Evolutionary conservation across 2,797 vertebrate genomes (phyloP), one percentile per base, ranked within the genome.

Genomic region (Falco naumanni): DNA sequence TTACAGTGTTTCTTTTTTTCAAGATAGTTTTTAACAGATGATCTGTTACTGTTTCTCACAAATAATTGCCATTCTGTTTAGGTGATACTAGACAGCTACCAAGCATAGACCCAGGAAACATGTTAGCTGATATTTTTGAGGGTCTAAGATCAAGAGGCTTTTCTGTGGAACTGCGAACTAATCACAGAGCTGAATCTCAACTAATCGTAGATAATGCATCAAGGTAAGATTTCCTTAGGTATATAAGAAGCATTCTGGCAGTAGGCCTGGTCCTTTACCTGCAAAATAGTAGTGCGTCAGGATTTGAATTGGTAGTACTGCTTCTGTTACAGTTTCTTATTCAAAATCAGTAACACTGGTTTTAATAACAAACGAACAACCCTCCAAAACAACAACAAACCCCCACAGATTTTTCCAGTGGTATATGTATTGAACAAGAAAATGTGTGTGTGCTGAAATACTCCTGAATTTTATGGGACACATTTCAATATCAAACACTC

Each of bases 41-140:
- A 16, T 78, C 4, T 31, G 5, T 74, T 70, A 17, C 0, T 53
- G 48, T 41, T 90, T 91, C 22, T 90, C 20, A 84, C 33, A 71
- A 84, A 68, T 66, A 48, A 45, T 2, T 12, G 45, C 9, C n/a
- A 9, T 65, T 70, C 28, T 65, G 29, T 96, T 71, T 75, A 99
- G 99, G 99, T 95, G 98, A 99, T 94, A 87, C 98, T 64, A 98
- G 98, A 47, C 99, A 99, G 87, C 96, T 99, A 39, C 98, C 99
- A 59, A 99, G 98, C 96, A 99, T 99, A 94, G 98, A 98, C 43
- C 98, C 99, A 61, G 99, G 99, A 56, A 99, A 99, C 89, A 71
- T 98, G 87, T 92, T 99, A 43, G 94, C 90, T 60, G 98, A 99
- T 96, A 85, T 99, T 87, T 99, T 98, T 95, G 95, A 97, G 68